These are phyloP conservation scores for Polietes domitor DNA, from an alignment of 2,888 invertebrate genomes.

Conservation along the genomic window DNA sequence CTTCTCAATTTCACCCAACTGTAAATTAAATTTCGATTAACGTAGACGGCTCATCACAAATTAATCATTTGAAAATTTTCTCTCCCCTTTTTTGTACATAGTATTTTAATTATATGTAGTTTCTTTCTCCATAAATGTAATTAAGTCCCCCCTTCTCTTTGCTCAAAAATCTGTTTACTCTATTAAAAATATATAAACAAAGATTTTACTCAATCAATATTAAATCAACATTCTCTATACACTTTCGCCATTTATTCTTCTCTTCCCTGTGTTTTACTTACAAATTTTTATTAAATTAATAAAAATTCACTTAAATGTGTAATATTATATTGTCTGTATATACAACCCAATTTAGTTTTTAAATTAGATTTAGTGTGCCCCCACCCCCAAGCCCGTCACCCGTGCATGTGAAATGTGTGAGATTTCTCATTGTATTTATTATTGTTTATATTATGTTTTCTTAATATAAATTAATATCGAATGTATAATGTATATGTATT, in stretches of 20 bases:
- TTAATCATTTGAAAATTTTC: background rate
- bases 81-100: background rate
- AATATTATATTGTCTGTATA: constrained; percentile 20
- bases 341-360: background rate
- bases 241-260: background rate
- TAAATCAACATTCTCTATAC: background rate
- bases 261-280: constrained; percentile 11
- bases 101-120: constrained; percentile 1
- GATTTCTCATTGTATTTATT: constrained; percentile 59
- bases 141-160: background rate
- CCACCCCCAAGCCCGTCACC: background rate
- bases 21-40: background rate
- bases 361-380: background rate
- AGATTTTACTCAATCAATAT: background rate
- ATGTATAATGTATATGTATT: constrained; percentile 32
- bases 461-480: constrained; percentile 61
- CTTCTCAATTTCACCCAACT: background rate
- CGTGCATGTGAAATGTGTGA: background rate
- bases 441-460: constrained; percentile 66
- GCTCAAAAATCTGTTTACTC: background rate
- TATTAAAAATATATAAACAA: background rate
- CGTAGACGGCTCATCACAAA: background rate
- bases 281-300: constrained; percentile 65
- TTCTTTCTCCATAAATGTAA: background rate
- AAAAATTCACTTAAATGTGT: constrained; percentile 51